Evolutionary conservation across 2,888 invertebrate species (phyloP).

Genomic region (Papilio protenor): DNA sequence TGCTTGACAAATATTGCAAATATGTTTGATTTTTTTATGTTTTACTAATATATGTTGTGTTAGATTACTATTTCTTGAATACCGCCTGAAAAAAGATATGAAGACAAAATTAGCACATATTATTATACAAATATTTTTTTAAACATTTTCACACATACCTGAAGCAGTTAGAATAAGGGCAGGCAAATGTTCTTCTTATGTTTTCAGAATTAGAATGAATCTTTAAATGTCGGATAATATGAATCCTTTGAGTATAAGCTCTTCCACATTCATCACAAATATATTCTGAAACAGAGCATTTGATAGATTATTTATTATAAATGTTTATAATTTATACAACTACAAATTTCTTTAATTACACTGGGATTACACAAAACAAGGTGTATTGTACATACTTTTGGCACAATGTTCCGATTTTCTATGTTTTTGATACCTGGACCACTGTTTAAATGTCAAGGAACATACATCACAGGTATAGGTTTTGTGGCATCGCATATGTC

Average conservation of each 20-base stretch:
- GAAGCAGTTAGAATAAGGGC: conserved; percentile 55
- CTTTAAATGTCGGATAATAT: conserved; percentile 71
- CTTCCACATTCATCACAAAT: conserved; percentile 73
- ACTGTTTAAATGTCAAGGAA: conserved; percentile 73
- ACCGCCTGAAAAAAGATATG: conserved; percentile 65
- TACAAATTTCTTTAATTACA: neutral
- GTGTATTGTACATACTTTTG: conserved; percentile 54
- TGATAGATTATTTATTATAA: neutral
- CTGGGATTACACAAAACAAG: no score
- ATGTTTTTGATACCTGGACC: conserved; percentile 79
- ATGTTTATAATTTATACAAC: neutral
- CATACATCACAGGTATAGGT: conserved; percentile 80
- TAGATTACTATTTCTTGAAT: conserved; percentile 83
- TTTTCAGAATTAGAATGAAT: conserved; percentile 56
- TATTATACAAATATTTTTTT: no score
- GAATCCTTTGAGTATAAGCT: conserved; percentile 66
- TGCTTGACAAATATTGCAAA: conserved; percentile 71
- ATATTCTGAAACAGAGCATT: conserved; percentile 64
- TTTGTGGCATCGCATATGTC: conserved; percentile 78
- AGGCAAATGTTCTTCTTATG: conserved; percentile 57
- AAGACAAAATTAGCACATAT: neutral
- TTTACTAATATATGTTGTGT: conserved; percentile 79
- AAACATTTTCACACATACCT: neutral
- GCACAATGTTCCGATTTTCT: conserved; percentile 66
- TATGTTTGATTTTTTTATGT: conserved; percentile 78